These are phyloP conservation scores for Tridacna gigas DNA, from an alignment of 2,888 invertebrate species.

Conservation along the genomic window DNA sequence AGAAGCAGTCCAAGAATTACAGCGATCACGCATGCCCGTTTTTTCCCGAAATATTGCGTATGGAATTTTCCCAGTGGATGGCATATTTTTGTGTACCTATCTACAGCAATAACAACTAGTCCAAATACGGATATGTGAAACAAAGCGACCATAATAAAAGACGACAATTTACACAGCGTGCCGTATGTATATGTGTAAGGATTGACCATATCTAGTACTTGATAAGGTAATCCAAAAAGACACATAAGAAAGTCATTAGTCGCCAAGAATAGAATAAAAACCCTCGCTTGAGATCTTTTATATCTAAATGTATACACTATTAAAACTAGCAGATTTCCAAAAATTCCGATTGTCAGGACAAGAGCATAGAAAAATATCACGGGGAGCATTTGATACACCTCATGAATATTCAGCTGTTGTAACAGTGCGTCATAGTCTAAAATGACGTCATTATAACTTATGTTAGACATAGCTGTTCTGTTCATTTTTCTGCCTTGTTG, in stretches of 20 bases:
- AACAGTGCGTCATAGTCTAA: slow-evolving; percentile 8
- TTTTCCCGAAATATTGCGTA: slow-evolving; percentile 67
- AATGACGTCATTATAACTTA: not conserved
- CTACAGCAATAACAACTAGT: slow-evolving; percentile 72
- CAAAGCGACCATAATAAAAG: slow-evolving; percentile 64
- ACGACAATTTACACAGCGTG: slow-evolving; percentile 66
- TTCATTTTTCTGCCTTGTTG: too few species aligned
- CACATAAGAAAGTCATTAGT: slow-evolving; percentile 73
- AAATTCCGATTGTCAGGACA: slow-evolving; percentile 66
- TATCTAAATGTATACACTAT: slow-evolving; percentile 73
- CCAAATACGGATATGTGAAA: slow-evolving; percentile 70
- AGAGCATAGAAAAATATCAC: slow-evolving; percentile 68
- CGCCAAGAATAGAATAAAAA: slow-evolving; percentile 74
- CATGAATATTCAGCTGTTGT: slow-evolving; percentile 40
- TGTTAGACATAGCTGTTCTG: too few species aligned
- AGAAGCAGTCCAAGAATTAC: slow-evolving; percentile 52
- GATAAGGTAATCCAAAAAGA: slow-evolving; percentile 73
- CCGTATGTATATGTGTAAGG: slow-evolving; percentile 69
- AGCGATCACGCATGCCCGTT: slow-evolving; percentile 58
- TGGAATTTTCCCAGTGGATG: slow-evolving; percentile 70
- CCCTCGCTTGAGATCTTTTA: slow-evolving; percentile 71
- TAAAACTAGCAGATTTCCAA: slow-evolving; percentile 73
- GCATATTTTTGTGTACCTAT: slow-evolving; percentile 78
- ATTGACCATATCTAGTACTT: slow-evolving; percentile 73
- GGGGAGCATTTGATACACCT: slow-evolving; percentile 57